Percentiles rank a stretch among this genome's conserved stretches.
phyloP scores from a whole-genome alignment of 2,797 vertebrate species.

The Hypotaenidia okinawae region DNA sequence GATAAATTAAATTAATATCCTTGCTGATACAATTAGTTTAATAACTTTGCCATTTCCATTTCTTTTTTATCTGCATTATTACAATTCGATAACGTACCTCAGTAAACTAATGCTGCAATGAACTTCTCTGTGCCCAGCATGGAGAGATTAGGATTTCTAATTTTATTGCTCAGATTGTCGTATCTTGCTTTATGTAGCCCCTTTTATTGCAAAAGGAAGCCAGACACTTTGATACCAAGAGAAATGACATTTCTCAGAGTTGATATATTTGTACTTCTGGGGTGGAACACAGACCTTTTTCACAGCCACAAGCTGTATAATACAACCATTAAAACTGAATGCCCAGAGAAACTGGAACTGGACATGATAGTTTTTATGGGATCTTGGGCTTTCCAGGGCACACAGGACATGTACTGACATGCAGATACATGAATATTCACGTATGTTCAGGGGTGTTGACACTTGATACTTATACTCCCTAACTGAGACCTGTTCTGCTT shows the following conservation, averaged over 20 bases:
- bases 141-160: constrained; percentile 38
- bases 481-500: background rate
- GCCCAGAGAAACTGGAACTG: background rate
- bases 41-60: constrained; percentile 48
- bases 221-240: background rate
- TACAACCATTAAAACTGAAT: background rate
- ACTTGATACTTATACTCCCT: background rate
- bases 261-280: background rate
- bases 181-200: background rate
- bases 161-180: constrained; percentile 50
- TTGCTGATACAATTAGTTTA: constrained; percentile 62
- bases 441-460: background rate
- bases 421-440: background rate
- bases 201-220: constrained; percentile 40
- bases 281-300: background rate
- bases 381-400: background rate
- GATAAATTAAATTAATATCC: constrained; percentile 61
- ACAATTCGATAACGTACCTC: background rate
- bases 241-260: background rate
- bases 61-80: constrained; percentile 53
- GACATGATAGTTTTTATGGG: background rate
- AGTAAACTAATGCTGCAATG: constrained; percentile 12
- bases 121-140: constrained; percentile 10
- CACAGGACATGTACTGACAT: background rate
- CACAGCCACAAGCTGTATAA: background rate